A percentile compares a stretch with the other conserved stretches of the same genome.
phyloP scores from a whole-genome alignment of 2,888 invertebrate species.

The Drosophila robusta region DNA sequence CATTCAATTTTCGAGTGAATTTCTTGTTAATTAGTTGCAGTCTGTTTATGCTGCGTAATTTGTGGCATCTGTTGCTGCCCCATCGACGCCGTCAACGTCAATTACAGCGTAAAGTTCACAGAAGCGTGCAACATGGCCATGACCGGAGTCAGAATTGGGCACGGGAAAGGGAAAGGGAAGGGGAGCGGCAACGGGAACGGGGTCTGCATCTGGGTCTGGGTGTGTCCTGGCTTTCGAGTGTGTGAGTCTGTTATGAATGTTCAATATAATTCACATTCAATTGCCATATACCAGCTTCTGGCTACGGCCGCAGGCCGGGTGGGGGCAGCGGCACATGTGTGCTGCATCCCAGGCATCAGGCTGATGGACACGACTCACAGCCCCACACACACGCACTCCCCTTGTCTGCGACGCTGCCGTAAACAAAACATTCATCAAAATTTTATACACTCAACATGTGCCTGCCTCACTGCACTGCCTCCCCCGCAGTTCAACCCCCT shows the following conservation, averaged over 20 bases:
- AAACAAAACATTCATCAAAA: constrained; percentile 79
- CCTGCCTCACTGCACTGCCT: constrained; percentile 26
- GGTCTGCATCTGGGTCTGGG: constrained; percentile 8
- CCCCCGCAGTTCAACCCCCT: not conserved
- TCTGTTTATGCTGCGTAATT: constrained; percentile 71
- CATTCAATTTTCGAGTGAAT: constrained; percentile 40
- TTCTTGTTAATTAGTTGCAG: constrained; percentile 76
- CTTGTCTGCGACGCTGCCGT: constrained; percentile 53
- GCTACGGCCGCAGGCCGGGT: constrained; percentile 28
- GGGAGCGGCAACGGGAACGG: not conserved
- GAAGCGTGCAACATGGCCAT: constrained; percentile 54
- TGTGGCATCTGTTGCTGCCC: constrained; percentile 58
- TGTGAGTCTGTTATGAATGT: constrained; percentile 34
- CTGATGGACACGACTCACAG: constrained; percentile 40
- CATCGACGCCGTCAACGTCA: constrained; percentile 7
- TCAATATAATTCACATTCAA: constrained; percentile 74
- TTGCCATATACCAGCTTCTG: constrained; percentile 63
- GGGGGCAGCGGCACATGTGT: constrained; percentile 59
- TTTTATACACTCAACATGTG: constrained; percentile 79
- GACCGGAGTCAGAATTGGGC: constrained; percentile 6
- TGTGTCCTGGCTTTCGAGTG: constrained; percentile 13
- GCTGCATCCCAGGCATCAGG: constrained; percentile 50
- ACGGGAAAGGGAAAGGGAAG: not conserved
- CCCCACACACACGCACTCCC: constrained; percentile 41
- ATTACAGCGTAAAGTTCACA: constrained; percentile 36